Evolutionary conservation across 2,888 invertebrate genomes (phyloP).

Genomic region (Octonoba sinensis): DNA sequence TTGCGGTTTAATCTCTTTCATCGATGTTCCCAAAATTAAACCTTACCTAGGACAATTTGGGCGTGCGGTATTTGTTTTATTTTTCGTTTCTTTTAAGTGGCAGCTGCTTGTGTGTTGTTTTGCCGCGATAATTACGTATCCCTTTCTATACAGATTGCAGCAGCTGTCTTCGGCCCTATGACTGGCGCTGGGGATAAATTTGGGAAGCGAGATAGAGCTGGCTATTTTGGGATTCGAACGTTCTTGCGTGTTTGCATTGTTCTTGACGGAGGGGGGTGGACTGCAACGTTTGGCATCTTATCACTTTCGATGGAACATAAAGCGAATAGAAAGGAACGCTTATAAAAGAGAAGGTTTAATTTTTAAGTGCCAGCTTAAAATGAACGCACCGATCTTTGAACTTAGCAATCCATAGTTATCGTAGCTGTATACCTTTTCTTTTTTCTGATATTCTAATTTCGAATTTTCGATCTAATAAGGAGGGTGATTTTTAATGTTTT

Average conservation of each 20-base stretch:
- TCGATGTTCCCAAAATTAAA: slow-evolving; percentile 56
- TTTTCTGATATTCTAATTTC: no score
- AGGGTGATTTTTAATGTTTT: no score
- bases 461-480: no score
- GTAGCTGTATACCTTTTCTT: no score
- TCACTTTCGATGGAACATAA: background rate
- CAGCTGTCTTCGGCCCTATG: slow-evolving; percentile 36
- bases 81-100: slow-evolving; percentile 13
- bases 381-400: no score
- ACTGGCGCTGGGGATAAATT: slow-evolving; percentile 36
- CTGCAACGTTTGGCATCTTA: slow-evolving; percentile 13
- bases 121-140: slow-evolving; percentile 55
- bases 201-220: slow-evolving; percentile 50
- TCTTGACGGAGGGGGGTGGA: slow-evolving; percentile 3
- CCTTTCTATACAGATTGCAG: slow-evolving; percentile 56
- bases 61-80: slow-evolving; percentile 21
- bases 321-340: background rate
- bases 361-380: background rate
- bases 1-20: slow-evolving; percentile 29
- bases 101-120: slow-evolving; percentile 43
- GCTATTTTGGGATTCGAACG: slow-evolving; percentile 48
- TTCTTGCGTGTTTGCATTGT: slow-evolving; percentile 35
- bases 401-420: no score
- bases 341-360: background rate
- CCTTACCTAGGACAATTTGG: slow-evolving; percentile 43